Conservation (phyloP, 2,888 invertebrate genomes). For the Tipula confusa region DNA sequence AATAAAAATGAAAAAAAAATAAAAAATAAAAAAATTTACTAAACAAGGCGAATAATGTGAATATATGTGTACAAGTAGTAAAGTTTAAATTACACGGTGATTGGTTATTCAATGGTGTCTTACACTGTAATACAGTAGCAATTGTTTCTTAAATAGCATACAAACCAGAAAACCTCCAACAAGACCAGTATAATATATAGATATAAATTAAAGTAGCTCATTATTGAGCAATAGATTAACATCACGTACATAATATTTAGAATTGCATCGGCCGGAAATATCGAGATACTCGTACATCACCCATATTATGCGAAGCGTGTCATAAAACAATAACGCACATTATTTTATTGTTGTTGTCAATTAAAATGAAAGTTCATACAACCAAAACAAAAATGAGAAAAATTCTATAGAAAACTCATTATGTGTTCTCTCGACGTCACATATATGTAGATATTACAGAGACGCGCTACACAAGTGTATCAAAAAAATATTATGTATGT, state of each 20-base stretch:
- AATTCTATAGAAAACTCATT: not conserved
- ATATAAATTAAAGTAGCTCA: not conserved
- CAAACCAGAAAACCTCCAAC: not conserved
- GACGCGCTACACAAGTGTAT: not conserved
- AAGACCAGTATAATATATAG: not conserved
- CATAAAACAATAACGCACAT: not conserved
- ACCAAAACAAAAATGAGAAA: not conserved
- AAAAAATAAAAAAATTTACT: not conserved
- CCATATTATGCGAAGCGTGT: not conserved
- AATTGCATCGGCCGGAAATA: not conserved
- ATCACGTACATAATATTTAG: not conserved
- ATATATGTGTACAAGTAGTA: not conserved
- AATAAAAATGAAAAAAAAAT: not conserved
- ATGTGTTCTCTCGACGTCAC: not conserved
- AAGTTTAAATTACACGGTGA: conserved; percentile 6
- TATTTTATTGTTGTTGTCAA: conserved; percentile 5
- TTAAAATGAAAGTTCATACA: conserved; percentile 25
- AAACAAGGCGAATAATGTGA: not conserved
- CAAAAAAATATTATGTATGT: not conserved
- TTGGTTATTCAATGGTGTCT: not conserved
- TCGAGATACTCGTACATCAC: not conserved
- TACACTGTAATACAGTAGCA: not conserved
- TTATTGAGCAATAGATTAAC: not conserved
- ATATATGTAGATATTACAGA: not conserved
- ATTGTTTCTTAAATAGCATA: not conserved